Base-by-base conservation (phyloP, 53 echinoderm and acorn worm species). In the Patiria pectinifera region DNA sequence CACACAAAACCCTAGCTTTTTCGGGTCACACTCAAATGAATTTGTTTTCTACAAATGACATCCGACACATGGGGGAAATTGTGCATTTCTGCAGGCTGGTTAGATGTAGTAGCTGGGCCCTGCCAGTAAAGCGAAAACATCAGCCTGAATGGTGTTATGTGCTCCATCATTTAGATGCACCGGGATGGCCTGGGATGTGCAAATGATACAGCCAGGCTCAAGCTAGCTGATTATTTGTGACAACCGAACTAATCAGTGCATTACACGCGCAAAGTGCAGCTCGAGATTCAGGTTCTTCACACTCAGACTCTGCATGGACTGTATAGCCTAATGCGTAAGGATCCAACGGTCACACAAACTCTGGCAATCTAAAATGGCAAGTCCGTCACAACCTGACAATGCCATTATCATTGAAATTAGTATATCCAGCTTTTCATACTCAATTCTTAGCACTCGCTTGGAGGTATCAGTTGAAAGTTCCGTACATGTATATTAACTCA, bases 11-110 rank as follows among this genome's bases (percentile, higher is more conserved):
- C 66, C 66, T 23, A 21, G 22, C 19, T 10, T 74, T 74, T 74
- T 23, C 13, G 19, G 24, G 74, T 6, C 24, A 24, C 24, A 74
- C 24, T 24, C 74, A 23, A 24, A 5, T 74, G 74, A 24, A 23
- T 23, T 74, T 74, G 74, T 48, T 16, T 9, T 46, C 48, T 82
- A 58, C 82, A 82, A 82, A 82, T 82, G 82, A 82, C 82, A 48
- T 22, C 53, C 82, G 82, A 82, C 82, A 48, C n/a, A 5, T 82
- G 82, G 82, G 82, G 82, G 82, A 82, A 82, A 82, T 82, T 82
- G 82, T 82, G 82, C 82, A 82, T 82, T 82, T 82, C 21, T 49
- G 49, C n/a, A 49, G 82, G 19, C 47, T 13, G 23, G 82, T 11
- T 59, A 46, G 82, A 59, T 18, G 82, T 3, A 80, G n/a, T 82